phyloP scores from a whole-genome alignment of 2,113 vertebrate genomes.

The Tyto alba region DNA sequence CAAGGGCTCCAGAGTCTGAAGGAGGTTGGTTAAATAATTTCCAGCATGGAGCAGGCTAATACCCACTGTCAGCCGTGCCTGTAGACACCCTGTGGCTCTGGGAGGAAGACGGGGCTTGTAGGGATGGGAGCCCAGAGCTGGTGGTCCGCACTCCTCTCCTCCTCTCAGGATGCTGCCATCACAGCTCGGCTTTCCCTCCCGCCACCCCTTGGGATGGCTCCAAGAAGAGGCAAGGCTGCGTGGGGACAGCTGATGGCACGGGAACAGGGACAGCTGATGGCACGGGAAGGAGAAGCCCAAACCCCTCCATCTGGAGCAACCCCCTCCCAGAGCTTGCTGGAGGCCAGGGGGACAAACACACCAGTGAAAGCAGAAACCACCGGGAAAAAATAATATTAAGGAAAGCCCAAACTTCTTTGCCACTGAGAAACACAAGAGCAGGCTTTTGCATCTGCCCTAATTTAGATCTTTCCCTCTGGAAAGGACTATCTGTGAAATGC shows the following conservation, averaged over 20 bases:
- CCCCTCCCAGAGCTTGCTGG: neutral
- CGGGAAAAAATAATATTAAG: neutral
- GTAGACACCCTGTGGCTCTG: neutral
- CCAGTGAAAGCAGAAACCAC: neutral
- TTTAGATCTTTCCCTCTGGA: conserved; percentile 11
- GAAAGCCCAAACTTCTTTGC: neutral
- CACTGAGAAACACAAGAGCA: neutral
- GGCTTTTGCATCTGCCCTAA: neutral
- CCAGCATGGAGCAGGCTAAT: neutral
- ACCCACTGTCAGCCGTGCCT: neutral
- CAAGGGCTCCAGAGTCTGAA: neutral
- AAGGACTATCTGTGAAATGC: neutral
- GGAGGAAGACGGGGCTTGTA: neutral
- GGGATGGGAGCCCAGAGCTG: neutral
- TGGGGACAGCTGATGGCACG: neutral
- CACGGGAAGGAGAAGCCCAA: neutral
- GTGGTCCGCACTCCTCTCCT: neutral
- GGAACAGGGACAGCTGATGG: neutral
- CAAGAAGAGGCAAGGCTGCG: neutral
- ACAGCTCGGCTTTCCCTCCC: neutral
- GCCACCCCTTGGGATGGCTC: neutral
- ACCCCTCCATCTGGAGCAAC: neutral
- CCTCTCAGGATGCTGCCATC: neutral
- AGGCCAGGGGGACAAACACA: neutral
- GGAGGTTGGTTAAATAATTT: neutral